Base-by-base conservation (phyloP, 2,797 vertebrate species). In the Tragelaphus eurycerus region DNA sequence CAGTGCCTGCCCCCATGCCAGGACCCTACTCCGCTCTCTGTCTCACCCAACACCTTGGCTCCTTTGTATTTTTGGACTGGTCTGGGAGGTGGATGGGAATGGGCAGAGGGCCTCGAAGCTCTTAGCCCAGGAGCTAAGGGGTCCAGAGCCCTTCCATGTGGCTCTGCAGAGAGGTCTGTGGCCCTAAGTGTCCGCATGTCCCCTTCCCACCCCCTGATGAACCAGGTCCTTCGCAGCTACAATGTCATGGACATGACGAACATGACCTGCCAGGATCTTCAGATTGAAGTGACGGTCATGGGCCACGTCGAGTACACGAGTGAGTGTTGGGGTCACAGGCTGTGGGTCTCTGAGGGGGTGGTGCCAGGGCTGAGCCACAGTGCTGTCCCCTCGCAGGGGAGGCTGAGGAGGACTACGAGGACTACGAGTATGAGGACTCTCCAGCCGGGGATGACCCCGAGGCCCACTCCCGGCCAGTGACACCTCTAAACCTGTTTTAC, bases 211-310 rank as follows among this genome's bases (percentile, higher is more conserved):
- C 74, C 71, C 78, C 78, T 82, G 50, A 67, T 23, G 87, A 89
- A 57, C 48, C 95, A 99, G 99, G 93, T 99, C 81, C 97, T 98
- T 17, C 99, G 99, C 76, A 97, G 98, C 59, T 99, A 98, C 98
- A 97, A 99, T 19, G 59, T 99, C 71, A 88, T 99, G 97, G 97
- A 99, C n/a, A 93, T 98, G 59, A 98, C 98, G 27, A 98, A 98
- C 9, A 97, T 81, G 0, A 95, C 95, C 0, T 99, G 99, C 90
- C 92, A 98, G 2, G 64, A 98, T 23, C 95, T 99, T n/a, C 98
- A 98, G 1, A 99, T 99, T 43, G 98, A 97, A 1, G 99, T 99
- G 89, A 98, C 92, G 0, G 98, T 99, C 83, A 71, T 54, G 0
- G 99, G 99, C 31, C 98, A 99, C 48, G 98, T 99, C 3, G 90